Base-by-base conservation (phyloP, 1,140 invertebrate species). In the Scaptodrosophila lebanonensis region DNA sequence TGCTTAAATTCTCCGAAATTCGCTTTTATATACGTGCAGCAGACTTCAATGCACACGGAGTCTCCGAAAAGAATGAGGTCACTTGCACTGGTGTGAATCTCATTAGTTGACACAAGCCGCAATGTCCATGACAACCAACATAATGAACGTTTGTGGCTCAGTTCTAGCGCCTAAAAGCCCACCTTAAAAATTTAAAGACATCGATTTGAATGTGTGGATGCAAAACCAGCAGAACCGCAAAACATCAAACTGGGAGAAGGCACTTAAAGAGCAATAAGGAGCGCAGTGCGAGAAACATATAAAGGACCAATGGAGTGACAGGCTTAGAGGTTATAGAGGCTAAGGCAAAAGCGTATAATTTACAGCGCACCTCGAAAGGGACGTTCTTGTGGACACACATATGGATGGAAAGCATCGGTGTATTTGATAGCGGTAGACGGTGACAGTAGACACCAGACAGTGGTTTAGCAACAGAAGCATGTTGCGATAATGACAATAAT, bases 301-400 rank as follows among this genome's bases (percentile, higher is more conserved):
- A 4, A 7, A 16, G 33, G 11, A 36, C n/a, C 2, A 5, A 15
- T 36, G 44, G 30, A 8, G 29, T 38, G 17, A 42, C 27, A 15
- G 40, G 53, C 56, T 69, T 66, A 27, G 51, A 45, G 65, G 61
- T 63, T 71, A 56, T 22, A 58, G 38, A 59, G 66, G 62, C 66
- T 76, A 77, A 77, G 63, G 72, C 67, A 77, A 64, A 67, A 62
- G 51, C 63, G 48, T 77, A 71, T 77, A 77, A 77, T 77, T 77
- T 77, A 64, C 72, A 64, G 51, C 58, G 42, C 58, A 60, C 53
- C 72, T 57, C 30, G 54, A 18, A 42, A 53, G 38, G 30, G 35
- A 12, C 9, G 8, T 44, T 36, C 16, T 18, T 16, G 43, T 40
- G 36, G 42, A 27, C 29, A 30, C 42, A 52, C 7, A 25, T 30